Percentiles rank a stretch among this genome's conserved stretches.
Conservation (phyloP, 2,113 vertebrate genomes). For the Caranx ignobilis region DNA sequence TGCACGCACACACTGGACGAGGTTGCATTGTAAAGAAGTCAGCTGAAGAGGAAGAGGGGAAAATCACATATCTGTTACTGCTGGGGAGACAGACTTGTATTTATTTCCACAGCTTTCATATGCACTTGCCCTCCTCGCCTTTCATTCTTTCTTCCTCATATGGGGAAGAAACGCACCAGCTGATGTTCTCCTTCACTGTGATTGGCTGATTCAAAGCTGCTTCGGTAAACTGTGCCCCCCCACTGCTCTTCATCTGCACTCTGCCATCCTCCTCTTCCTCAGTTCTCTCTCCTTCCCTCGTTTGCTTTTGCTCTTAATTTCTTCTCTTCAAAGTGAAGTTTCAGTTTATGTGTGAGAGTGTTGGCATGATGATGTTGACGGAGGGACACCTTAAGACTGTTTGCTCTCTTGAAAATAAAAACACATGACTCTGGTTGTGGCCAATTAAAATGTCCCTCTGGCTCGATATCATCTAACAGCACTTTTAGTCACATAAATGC, state of each 20-base stretch:
- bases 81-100: constrained; percentile 80
- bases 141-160: constrained; percentile 74
- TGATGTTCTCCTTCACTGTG: constrained; percentile 86
- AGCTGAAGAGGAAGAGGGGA: constrained; percentile 61
- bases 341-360: constrained; percentile 63
- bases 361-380: constrained; percentile 54
- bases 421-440: constrained; percentile 28
- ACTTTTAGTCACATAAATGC: constrained; percentile 67
- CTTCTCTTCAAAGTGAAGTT: constrained; percentile 47
- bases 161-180: constrained; percentile 82
- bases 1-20: constrained; percentile 57
- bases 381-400: constrained; percentile 45
- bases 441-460: constrained; percentile 37
- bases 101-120: constrained; percentile 81
- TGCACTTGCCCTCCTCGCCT: constrained; percentile 80
- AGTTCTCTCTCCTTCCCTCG: constrained; percentile 43
- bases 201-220: constrained; percentile 85
- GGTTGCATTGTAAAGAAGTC: constrained; percentile 54
- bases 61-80: constrained; percentile 75
- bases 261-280: constrained; percentile 42
- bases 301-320: constrained; percentile 57
- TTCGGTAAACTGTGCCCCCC: constrained; percentile 81
- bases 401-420: constrained; percentile 19
- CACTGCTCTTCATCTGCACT: constrained; percentile 74
- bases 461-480: constrained; percentile 59